Evolutionary conservation across 2,888 invertebrate species (phyloP), one percentile per base, ranked within the genome.

Genomic region (Dicyrtoma fusca): DNA sequence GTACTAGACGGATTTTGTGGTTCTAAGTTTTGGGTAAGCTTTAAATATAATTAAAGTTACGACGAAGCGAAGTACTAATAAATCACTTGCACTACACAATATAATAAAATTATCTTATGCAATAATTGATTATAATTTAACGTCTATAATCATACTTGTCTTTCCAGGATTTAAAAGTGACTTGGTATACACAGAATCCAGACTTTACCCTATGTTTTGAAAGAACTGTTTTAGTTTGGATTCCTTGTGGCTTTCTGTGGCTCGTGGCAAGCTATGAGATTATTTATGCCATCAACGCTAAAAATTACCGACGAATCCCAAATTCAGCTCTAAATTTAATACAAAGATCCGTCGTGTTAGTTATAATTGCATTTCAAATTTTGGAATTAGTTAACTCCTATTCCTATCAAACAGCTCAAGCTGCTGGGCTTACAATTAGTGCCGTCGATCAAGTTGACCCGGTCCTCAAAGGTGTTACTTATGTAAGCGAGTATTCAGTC

Each of bases 181-280:
- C 78, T 0, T 83, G 85, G 79, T 89, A 92, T 72, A 95, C 94
- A 94, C 86, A 82, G 13, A 81, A 90, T 83, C 97, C 95, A 47
- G 91, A 94, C 82, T 87, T 97, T 79, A 93, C 97, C 2, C 11
- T 88, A 83, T 98, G 97, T 84, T 96, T 97, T 84, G 91, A 96
- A 85, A 91, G 92, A 84, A 96, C 97, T 0, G 90, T 92, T 0
- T 85, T 97, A 42, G 87, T 94, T 66, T 97, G 96, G 96, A 85
- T 88, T 51, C 97, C 97, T 0, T 94, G 95, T 84, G 86, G 88
- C 69, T 93, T 92, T 83, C 86, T 95, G 17, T 94, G 93, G 92
- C 79, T 88, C 0, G 89, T 91, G 80, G 86, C 91, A 6, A 85
- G 89, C 44, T 61, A 17, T 17, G 61, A 61, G 26, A 61, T 61